Percentiles rank a stretch among this genome's conserved stretches.
These are phyloP conservation scores for Paramormyrops hopkinsi DNA, from an alignment of 2,797 vertebrate genomes.

Conservation along the genomic window DNA sequence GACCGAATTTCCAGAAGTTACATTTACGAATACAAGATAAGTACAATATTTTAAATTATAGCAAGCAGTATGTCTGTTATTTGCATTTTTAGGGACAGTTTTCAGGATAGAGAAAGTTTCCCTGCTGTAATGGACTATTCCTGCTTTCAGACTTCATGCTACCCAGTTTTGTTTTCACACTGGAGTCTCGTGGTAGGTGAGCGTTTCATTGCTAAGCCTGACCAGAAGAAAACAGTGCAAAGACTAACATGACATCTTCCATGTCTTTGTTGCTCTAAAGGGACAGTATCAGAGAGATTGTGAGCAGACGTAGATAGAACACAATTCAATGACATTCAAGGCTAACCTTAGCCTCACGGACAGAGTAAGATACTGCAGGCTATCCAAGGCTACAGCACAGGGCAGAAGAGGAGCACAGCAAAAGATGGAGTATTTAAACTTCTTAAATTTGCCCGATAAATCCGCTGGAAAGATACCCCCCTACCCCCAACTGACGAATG, in stretches of 20 bases:
- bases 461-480: background rate
- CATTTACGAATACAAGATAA: background rate
- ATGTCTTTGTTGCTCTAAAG: background rate
- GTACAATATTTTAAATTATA: background rate
- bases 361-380: background rate
- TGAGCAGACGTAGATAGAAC: background rate
- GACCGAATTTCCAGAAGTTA: background rate
- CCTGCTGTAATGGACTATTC: background rate
- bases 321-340: background rate
- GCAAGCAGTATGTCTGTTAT: background rate
- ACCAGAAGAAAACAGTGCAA: background rate
- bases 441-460: background rate
- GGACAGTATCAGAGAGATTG: background rate
- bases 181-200: background rate
- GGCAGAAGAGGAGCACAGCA: background rate
- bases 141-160: background rate
- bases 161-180: background rate
- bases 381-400: background rate
- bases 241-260: background rate
- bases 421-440: background rate
- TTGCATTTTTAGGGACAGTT: background rate
- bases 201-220: background rate
- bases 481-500: background rate
- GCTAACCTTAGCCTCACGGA: background rate
- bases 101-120: background rate